Conservation (phyloP, 2,113 vertebrate genomes). For the Sprattus sprattus region DNA sequence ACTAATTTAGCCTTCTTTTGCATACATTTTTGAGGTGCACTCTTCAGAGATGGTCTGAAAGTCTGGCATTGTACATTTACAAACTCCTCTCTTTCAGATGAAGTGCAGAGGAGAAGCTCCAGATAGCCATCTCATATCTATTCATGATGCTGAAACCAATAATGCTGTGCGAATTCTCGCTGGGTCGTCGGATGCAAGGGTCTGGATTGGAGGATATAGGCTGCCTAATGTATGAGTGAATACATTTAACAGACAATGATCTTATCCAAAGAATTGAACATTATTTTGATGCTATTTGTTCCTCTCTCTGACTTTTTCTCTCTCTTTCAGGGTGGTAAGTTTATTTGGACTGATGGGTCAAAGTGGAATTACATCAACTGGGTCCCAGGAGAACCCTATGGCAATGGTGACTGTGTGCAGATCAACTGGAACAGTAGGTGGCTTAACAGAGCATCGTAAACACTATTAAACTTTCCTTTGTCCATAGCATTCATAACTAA, state of each 20-base stretch:
- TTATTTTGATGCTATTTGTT: too few relatives aligned
- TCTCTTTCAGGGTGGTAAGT: background rate
- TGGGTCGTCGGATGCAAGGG: accelerated
- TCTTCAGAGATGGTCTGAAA: too few relatives aligned
- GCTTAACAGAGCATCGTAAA: background rate
- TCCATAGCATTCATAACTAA: background rate
- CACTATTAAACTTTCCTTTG: too few relatives aligned
- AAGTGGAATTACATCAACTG: too few relatives aligned
- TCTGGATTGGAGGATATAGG: background rate
- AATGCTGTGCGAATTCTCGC: background rate
- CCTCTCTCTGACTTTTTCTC: too few relatives aligned
- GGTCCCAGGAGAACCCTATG: background rate
- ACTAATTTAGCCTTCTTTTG: too few relatives aligned
- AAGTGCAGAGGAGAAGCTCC: background rate
- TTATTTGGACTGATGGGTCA: background rate
- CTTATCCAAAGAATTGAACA: background rate
- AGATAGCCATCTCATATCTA: background rate
- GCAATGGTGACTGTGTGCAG: background rate
- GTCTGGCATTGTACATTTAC: too few relatives aligned
- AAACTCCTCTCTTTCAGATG: too few relatives aligned
- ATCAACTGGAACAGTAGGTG: background rate
- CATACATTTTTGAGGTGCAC: too few relatives aligned
- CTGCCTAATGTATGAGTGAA: background rate
- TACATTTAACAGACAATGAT: background rate
- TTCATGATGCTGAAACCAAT: background rate